Evolutionary conservation across 2,888 invertebrate species (phyloP).

Genomic region (Euclidia mi): DNA sequence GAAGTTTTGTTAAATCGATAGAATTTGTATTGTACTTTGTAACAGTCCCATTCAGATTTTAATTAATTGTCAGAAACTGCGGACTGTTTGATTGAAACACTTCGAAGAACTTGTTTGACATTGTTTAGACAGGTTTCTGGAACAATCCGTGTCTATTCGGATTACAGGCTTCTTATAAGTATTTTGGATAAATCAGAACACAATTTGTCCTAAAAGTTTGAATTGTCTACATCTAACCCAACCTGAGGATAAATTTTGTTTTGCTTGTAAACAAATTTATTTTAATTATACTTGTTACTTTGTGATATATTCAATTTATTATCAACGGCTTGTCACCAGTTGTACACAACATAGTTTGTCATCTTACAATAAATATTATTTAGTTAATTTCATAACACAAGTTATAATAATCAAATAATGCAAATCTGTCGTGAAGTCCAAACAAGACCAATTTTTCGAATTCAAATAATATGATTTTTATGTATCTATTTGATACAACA

Average conservation of each 20-base stretch:
- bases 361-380: too few species aligned
- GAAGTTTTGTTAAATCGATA: conserved; percentile 69
- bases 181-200: conserved; percentile 59
- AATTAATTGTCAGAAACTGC: conserved; percentile 81
- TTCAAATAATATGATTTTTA: too few species aligned
- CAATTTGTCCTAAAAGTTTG: conserved; percentile 54
- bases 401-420: too few species aligned
- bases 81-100: conserved; percentile 79
- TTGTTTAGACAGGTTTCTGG: conserved; percentile 79
- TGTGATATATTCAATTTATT: conserved; percentile 20
- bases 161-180: conserved; percentile 62
- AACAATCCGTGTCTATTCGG: conserved; percentile 62
- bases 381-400: too few species aligned
- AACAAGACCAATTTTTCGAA: too few species aligned
- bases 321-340: not conserved
- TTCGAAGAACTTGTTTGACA: conserved; percentile 78
- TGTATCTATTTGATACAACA: too few species aligned
- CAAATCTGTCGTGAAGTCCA: too few species aligned
- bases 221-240: conserved; percentile 22
- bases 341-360: too few species aligned
- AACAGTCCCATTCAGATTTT: conserved; percentile 74
- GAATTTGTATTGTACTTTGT: conserved; percentile 69
- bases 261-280: conserved; percentile 35
- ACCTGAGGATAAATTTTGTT: conserved; percentile 30
- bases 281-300: conserved; percentile 28